Evolutionary conservation across 2,888 invertebrate species (phyloP), one percentile per base, ranked within the genome.

Genomic region (Leucozona laternaria): DNA sequence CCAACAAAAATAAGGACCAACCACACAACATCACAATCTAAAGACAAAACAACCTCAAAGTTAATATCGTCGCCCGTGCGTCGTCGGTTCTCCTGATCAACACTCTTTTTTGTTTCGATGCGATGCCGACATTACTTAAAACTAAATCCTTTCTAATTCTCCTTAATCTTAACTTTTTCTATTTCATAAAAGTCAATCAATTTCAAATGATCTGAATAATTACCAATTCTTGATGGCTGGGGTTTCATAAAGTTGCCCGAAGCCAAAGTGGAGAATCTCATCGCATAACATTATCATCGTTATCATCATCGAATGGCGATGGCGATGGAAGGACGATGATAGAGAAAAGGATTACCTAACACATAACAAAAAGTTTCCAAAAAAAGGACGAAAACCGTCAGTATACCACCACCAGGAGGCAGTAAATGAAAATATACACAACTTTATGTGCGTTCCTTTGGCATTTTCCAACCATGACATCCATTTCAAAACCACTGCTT

Each of bases 131-230:
- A 66, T 22, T 17, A 15, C 34, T 66, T 50, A 45, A 57, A 53
- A 70, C 34, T 43, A 73, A 73, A 78, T 73, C 77, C 62, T 43
- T 60, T 22, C 55, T 62, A 80, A 80, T 77, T 48, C 71, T 25
- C 20, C 66, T 22, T 43, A 62, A 34, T 78, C 64, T 66, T 48
- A 75, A 66, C 58, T 66, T 86, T 70, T 81, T 68, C 25, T 77
- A 72, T 85, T 77, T 85, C 81, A 81, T 81, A 77, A 68, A 68
- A 85, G 85, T 79, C 86, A 82, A 86, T 86, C 86, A 86, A 82
- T 79, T 82, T 57, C 71, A 64, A 75, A 75, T 79, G 85, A 81
- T 86, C 78, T 82, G 78, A 86, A 78, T 86, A 86, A 86, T 86
- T 86, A 76, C 57, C 82, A 78, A 81, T 75, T 66, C 31, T 64